Evolutionary conservation across 2,113 vertebrate species (phyloP).

Genomic region (Neolamprologus toae): DNA sequence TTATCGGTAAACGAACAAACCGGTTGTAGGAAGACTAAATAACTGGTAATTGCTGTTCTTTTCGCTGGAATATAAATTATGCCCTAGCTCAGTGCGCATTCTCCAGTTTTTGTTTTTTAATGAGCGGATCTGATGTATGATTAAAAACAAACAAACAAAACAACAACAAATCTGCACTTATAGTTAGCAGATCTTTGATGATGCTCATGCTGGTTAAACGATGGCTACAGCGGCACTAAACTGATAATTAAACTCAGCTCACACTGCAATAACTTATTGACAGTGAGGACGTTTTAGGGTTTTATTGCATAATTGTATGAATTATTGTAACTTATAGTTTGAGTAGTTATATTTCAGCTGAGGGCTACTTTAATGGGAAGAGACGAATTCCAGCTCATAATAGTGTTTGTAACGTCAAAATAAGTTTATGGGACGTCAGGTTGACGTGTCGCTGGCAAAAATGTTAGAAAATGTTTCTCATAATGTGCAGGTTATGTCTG

Average conservation of each 20-base stretch:
- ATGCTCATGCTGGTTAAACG: neutral
- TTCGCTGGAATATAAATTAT: neutral
- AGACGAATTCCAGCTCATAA: accelerated
- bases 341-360: accelerated
- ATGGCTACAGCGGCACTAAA: neutral
- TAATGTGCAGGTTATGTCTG: neutral
- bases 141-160: neutral
- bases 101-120: neutral
- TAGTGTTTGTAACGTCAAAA: neutral
- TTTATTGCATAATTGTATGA: neutral
- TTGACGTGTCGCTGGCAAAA: neutral
- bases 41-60: accelerated
- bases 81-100: neutral
- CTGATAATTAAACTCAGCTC: neutral
- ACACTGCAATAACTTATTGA: accelerated
- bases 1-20: neutral
- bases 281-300: neutral
- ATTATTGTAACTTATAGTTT: neutral
- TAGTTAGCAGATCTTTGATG: neutral
- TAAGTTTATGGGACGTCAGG: neutral
- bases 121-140: neutral
- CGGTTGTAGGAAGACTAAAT: neutral
- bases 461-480: neutral
- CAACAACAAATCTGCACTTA: neutral
- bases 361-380: neutral